Percentiles rank a stretch among this genome's conserved stretches.
Conservation (phyloP, 2,888 invertebrate genomes). For the Sphaeridia pumilis region DNA sequence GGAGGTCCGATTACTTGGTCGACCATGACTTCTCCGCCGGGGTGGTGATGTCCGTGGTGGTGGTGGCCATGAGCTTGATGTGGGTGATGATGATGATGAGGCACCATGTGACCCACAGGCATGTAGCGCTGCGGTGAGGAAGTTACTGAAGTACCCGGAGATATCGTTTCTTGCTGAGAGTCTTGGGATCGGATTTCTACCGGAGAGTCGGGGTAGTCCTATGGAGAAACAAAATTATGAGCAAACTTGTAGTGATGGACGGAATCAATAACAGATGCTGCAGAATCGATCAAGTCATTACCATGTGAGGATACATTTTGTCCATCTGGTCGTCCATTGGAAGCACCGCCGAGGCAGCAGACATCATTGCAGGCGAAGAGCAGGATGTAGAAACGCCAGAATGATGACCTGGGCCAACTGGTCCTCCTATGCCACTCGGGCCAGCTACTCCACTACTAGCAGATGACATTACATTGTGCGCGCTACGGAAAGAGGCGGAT, state of each 20-base stretch:
- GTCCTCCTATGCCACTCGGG: slow-evolving; percentile 9
- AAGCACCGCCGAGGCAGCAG: slow-evolving; percentile 14
- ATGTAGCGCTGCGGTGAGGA: slow-evolving; percentile 17
- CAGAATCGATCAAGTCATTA: not conserved
- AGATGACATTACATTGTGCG: slow-evolving; percentile 19
- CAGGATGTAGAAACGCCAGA: slow-evolving; percentile 26
- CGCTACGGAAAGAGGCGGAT: slow-evolving; percentile 13
- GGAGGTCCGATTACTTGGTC: slow-evolving; percentile 4
- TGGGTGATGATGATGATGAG: slow-evolving; percentile 13
- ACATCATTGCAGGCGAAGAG: slow-evolving; percentile 24
- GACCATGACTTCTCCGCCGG: slow-evolving; percentile 8
- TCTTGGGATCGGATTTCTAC: slow-evolving; percentile 18
- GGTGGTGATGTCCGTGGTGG: slow-evolving; percentile 4
- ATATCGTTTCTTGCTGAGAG: slow-evolving; percentile 16
- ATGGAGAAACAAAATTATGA: slow-evolving; percentile 1
- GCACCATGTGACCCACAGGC: slow-evolving; percentile 8
- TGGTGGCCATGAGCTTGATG: not conserved
- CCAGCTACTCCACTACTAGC: slow-evolving; percentile 12
- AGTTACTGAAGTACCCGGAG: slow-evolving; percentile 18
- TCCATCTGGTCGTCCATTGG: slow-evolving; percentile 16
- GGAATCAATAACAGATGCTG: too few species aligned
- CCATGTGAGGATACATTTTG: slow-evolving; percentile 17
- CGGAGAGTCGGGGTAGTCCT: slow-evolving; percentile 17
- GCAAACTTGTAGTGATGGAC: not conserved
- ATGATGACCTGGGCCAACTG: slow-evolving; percentile 17